Evolutionary conservation across 1,140 invertebrate genomes (phyloP).

Genomic region (Drosophila lini): DNA sequence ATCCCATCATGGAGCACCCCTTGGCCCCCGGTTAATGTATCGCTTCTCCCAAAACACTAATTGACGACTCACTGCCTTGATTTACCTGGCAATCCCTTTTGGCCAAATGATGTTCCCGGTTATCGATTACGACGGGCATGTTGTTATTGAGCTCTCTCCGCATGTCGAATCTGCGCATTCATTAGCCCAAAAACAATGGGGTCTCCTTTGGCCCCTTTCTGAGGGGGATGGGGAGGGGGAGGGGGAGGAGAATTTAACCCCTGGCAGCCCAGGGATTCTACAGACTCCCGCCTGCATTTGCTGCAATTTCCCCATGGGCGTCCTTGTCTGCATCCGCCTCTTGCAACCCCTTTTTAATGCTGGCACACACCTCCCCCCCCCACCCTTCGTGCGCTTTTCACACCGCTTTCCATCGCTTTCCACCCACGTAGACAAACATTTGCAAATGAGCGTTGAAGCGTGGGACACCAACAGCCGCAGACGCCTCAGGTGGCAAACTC

Average conservation of each 20-base stretch:
- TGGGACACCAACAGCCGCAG: slow-evolving; percentile 49
- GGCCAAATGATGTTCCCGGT: slow-evolving; percentile 7
- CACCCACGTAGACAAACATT: slow-evolving; percentile 69
- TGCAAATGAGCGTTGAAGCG: slow-evolving; percentile 72
- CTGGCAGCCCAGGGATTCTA: slow-evolving; percentile 13
- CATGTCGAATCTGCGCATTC: neutral
- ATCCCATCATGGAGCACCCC: too few relatives aligned
- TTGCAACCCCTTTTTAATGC: neutral
- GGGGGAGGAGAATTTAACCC: neutral
- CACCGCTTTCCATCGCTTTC: slow-evolving; percentile 23
- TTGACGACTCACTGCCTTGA: neutral
- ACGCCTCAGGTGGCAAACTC: slow-evolving; percentile 49
- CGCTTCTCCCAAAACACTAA: neutral
- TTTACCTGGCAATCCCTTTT: slow-evolving; percentile 2
- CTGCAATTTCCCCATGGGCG: slow-evolving; percentile 56
- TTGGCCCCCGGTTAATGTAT: too few relatives aligned
- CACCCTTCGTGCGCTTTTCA: slow-evolving; percentile 39
- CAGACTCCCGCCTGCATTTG: slow-evolving; percentile 18
- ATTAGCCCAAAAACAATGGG: slow-evolving; percentile 7
- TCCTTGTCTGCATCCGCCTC: slow-evolving; percentile 3
- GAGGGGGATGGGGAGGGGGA: neutral
- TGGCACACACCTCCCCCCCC: neutral
- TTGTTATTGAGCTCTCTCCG: slow-evolving; percentile 1
- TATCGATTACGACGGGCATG: slow-evolving; percentile 3
- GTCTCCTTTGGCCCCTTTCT: neutral